Evolutionary conservation across 1,140 invertebrate species (phyloP), one percentile per base, ranked within the genome.

Genomic region (Cepaea nemoralis): DNA sequence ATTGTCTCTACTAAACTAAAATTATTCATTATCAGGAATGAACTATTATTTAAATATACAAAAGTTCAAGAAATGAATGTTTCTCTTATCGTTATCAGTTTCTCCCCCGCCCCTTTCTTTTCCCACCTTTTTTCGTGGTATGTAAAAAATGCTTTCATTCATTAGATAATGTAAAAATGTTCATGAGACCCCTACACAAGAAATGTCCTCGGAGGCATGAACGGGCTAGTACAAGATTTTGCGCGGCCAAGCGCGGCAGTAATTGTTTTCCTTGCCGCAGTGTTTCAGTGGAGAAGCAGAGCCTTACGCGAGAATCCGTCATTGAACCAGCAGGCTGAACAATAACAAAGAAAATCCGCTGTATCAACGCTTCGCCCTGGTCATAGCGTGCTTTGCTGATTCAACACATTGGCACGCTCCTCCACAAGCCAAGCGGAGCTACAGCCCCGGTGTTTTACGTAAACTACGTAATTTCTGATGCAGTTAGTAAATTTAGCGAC

Each of bases 381-480:
- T 84, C 82, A 86, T 79, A 77, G 74, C 80, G 86, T 87, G 81
- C 86, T 84, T 80, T 86, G 86, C 86, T 87, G 85, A 87, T 82
- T 87, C 86, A 87, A 86, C 86, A 87, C 55, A 84, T 86, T 82
- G 83, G 82, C 77, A 84, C 82, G 82, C 73, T 63, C 77, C 83
- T 83, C 83, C 81, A 82, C 73, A 84, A 83, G 35, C 55, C 78
- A 80, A 24, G 73, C 78, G 69, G 82, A 82, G 84, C 81, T 82
- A 83, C 71, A 78, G 76, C 59, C 71, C 71, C 78, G 69, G 79
- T 79, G 77, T 71, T 80, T 83, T 81, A 82, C 83, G 85, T 86
- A 86, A 86, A 86, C 86, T 87, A 86, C 86, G 86, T 85, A 87
- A 85, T 82, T 84, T 82, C 81, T 82, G 83, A 77, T 81, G 66